Evolutionary conservation across 1,140 invertebrate species (phyloP), one percentile per base, ranked within the genome.

Genomic region (Eurosta solidaginis): DNA sequence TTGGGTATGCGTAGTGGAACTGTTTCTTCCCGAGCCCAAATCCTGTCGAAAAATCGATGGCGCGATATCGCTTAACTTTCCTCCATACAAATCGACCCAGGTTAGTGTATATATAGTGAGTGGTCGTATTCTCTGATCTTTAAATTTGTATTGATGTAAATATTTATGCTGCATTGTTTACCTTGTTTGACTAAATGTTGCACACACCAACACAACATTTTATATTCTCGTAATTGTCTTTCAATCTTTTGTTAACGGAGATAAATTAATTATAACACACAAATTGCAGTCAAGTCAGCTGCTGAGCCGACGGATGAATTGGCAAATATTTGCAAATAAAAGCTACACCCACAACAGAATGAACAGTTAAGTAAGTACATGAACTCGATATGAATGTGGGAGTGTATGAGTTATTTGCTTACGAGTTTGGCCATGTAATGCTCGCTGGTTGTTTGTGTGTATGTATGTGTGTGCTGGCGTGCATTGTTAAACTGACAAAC

Each of bases 221-320:
- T 12, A 7, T 36, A 36, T 33, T 4, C 49, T 36, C 59, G 25
- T 59, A 29, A 27, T 14, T 29, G 27, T 29, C 33, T 5, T 27
- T 27, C 54, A 59, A 59, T 42, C 29, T 68, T 36, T 27, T 10
- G 14, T 42, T 17, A 68, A 33, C 33, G 59, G 14, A 36, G 33
- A 68, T 68, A 68, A 68, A 68, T 68, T 29, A 68, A 68, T 68
- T 40, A 68, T 68, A 33, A 68, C 27, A n/a, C n/a, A 68, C 59
- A 68, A 68, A 68, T 68, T 68, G 59, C 59, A 68, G 33, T 68
- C 59, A 68, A 17, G 17, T 29, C 59, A 17, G 33, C 36, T 17
- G 33, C 52, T 17, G 14, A 36, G 29, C 49, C n/a, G 59, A 68
- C n/a, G 59, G 20, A 33, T 20, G 7, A 7, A 63, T 22, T 17